Percentiles rank a stretch among this genome's conserved stretches.
These are phyloP conservation scores for Syndactyla subalaris DNA, from an alignment of 2,797 vertebrate species.

Conservation along the genomic window DNA sequence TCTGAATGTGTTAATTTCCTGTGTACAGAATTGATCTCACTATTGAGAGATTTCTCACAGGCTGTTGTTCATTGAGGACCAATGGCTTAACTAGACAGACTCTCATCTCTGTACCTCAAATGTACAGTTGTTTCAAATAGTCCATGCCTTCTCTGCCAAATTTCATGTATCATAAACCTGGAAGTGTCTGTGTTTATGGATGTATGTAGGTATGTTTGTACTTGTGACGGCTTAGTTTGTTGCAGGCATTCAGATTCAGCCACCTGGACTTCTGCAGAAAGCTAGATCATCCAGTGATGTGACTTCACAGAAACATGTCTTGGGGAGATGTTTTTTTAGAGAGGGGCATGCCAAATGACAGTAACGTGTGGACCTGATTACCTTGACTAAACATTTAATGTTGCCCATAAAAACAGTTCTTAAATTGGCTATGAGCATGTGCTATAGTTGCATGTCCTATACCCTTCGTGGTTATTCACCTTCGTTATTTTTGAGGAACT, in stretches of 20 bases:
- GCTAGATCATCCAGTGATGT: background rate
- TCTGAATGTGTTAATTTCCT: background rate
- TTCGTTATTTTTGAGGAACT: background rate
- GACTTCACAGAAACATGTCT: background rate
- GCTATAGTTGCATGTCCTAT: background rate
- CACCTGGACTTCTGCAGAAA: background rate
- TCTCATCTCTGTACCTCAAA: background rate
- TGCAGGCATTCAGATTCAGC: background rate
- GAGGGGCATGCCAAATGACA: background rate
- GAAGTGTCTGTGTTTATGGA: accelerated
- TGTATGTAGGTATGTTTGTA: accelerated
- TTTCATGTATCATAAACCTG: background rate
- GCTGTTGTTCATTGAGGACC: background rate
- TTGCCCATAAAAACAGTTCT: background rate
- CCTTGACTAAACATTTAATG: background rate
- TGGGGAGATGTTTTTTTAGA: background rate
- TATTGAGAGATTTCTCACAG: background rate
- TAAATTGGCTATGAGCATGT: background rate
- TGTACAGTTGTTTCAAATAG: background rate
- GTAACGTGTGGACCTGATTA: background rate
- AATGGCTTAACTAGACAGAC: background rate
- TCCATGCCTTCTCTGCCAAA: background rate
- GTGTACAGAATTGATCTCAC: background rate
- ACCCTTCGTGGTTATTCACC: background rate
- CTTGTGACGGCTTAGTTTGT: background rate